phyloP scores from a whole-genome alignment of 2,888 invertebrate genomes.

The Chloromyia formosa region DNA sequence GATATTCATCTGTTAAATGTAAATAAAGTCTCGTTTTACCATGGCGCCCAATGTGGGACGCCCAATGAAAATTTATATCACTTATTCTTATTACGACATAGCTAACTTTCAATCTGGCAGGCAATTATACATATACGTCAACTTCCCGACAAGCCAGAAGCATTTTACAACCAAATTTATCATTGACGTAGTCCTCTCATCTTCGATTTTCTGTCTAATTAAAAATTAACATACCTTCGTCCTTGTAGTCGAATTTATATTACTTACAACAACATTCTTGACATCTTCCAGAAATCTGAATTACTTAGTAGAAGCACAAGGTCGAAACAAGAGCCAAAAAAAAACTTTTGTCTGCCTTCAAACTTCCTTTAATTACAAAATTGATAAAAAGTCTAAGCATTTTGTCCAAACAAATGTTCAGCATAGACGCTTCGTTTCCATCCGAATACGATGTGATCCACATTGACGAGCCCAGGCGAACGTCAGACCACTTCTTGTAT shows the following conservation, averaged over 20 bases:
- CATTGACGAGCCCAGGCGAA: no score
- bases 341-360: background rate
- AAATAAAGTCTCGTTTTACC: no score
- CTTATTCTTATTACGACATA: no score
- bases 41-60: no score
- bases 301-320: background rate
- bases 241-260: background rate
- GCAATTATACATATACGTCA: no score
- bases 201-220: background rate
- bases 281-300: background rate
- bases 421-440: background rate
- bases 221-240: background rate
- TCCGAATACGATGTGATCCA: background rate
- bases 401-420: conserved; percentile 8
- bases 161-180: background rate
- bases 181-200: background rate
- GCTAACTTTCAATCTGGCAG: no score
- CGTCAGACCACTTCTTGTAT: no score
- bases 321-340: background rate
- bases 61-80: no score
- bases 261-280: background rate
- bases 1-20: no score
- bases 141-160: no score
- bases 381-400: conserved; percentile 22
- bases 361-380: conserved; percentile 26